Percentiles rank a stretch among this genome's conserved stretches.
Evolutionary conservation across 2,888 invertebrate species (phyloP).

Genomic region (Nebria brevicollis): DNA sequence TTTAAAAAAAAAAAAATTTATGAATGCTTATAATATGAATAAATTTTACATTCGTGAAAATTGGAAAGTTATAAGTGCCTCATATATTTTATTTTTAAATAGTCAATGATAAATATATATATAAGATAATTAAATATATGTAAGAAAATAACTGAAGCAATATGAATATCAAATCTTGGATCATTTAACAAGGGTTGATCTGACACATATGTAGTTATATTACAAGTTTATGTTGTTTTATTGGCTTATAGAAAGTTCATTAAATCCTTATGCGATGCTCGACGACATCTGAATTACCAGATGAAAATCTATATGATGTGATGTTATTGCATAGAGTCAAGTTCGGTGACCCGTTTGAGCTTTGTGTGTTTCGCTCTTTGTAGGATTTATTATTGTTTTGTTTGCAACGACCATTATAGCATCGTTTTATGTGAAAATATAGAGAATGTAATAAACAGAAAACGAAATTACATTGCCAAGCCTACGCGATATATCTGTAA

Average conservation of each 20-base stretch:
- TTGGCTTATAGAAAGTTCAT: not conserved
- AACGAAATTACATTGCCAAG: constrained; percentile 7
- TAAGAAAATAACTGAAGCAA: not conserved
- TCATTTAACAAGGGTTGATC: not conserved
- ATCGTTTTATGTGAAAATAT: constrained; percentile 14
- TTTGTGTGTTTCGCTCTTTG: not conserved
- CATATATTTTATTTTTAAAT: no score
- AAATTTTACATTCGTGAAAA: no score
- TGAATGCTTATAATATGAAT: no score
- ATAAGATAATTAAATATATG: not conserved
- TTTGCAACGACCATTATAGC: constrained; percentile 16
- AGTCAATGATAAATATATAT: no score
- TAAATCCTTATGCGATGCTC: not conserved
- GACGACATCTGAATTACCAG: constrained; percentile 5
- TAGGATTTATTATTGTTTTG: constrained; percentile 19
- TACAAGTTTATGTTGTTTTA: not conserved
- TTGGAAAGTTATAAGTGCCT: no score
- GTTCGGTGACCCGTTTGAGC: not conserved
- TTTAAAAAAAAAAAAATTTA: no score
- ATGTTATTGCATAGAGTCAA: not conserved
- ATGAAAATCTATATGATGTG: constrained; percentile 4
- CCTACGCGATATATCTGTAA: constrained; percentile 5
- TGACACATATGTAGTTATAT: no score
- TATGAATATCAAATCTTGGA: not conserved
- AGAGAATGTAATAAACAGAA: constrained; percentile 4